Evolutionary conservation across 2,113 vertebrate species (phyloP), one percentile per base, ranked within the genome.

Genomic region (Chionomys nivalis): DNA sequence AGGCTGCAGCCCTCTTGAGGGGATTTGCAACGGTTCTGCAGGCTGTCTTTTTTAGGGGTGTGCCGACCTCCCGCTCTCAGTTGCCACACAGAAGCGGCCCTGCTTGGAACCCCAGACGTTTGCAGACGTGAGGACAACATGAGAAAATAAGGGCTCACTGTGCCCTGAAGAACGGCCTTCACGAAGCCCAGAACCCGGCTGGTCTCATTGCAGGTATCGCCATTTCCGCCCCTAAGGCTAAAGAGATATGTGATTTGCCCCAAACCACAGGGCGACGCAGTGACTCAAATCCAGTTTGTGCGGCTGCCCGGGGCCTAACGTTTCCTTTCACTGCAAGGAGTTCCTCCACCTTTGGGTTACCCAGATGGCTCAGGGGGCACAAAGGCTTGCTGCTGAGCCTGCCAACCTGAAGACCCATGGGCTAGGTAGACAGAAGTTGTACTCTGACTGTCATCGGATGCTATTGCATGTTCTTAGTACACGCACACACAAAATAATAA

Each of bases 221-320:
- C 73, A 23, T 78, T 14, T 68, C 82, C 91, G 75, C 87, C 65
- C 89, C 42, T 42, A 36, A 78, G 91, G 26, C 36, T 36, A 24
- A 24, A 95, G 72, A 96, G 92, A 70, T 83, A 23, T 3, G 55
- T 85, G 85, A 96, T 87, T 90, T 88, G 79, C 83, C 94, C 90
- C 9, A 96, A 97, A 96, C 96, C 95, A 85, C 94, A 95, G 17
- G 90, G 94, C 87, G 93, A 79, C 0, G 0, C 1, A 42, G 70
- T 97, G 97, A 97, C 96, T 98, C 94, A 97, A 91, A 97, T 36
- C 88, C 97, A 95, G 49, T 91, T 73, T 5, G 7, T 68, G 93
- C 21, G 65, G 97, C 94, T 0, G n/a, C 44, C 70, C 24, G 49
- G 83, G 90, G 68, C 95, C 94, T 49, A 44, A 10, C 66, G 6